phyloP scores from a whole-genome alignment of 2,113 vertebrate genomes.

The Bambusicola thoracicus region DNA sequence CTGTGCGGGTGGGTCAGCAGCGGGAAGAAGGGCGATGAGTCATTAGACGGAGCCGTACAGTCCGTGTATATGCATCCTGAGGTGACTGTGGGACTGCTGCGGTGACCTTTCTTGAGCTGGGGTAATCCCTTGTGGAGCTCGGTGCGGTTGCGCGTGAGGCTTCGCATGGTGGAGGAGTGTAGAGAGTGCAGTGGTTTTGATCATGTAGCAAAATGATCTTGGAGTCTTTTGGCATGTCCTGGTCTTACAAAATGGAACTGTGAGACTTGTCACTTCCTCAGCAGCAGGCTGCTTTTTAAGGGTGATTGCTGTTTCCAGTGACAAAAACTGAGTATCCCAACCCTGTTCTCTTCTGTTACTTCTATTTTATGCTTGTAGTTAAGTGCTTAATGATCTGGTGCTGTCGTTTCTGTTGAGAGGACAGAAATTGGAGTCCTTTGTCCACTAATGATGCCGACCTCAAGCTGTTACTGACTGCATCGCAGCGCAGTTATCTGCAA shows the following conservation, averaged over 20 bases:
- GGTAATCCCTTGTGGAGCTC: background rate
- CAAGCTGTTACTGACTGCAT: background rate
- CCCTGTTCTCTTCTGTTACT: background rate
- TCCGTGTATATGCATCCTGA: rapidly evolving
- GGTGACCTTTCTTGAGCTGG: background rate
- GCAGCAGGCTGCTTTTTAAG: background rate
- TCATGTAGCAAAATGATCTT: background rate
- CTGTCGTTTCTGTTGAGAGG: background rate
- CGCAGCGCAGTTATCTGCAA: background rate
- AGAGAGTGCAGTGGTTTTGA: background rate
- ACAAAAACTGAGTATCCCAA: background rate
- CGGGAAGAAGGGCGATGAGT: background rate
- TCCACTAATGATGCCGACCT: background rate
- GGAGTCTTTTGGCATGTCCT: background rate
- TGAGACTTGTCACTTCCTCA: background rate
- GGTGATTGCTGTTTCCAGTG: background rate
- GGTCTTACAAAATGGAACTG: background rate
- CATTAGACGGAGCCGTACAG: background rate
- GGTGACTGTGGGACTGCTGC: background rate
- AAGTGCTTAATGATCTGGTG: background rate
- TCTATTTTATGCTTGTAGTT: background rate
- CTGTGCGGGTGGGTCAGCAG: background rate
- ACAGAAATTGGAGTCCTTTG: background rate
- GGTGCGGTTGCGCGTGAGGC: background rate
- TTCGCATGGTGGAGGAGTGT: background rate